These are phyloP conservation scores for Samia ricini DNA, from an alignment of 1,140 invertebrate genomes.

Conservation along the genomic window DNA sequence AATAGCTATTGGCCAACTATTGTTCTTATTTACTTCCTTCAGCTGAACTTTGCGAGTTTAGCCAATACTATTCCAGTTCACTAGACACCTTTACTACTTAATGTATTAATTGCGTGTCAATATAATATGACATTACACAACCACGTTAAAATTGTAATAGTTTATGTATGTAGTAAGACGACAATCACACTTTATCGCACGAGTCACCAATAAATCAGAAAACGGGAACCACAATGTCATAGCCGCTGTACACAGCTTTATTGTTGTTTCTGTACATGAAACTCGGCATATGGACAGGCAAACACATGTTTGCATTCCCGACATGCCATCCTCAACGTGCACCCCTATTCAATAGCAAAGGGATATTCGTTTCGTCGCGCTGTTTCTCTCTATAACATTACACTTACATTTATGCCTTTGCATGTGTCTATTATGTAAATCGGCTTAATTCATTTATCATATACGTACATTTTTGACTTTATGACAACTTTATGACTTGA, in stretches of 20 bases:
- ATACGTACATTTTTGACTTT: too few relatives aligned
- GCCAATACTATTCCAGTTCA: too few relatives aligned
- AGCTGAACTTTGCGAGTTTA: too few relatives aligned
- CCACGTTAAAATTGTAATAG: too few relatives aligned
- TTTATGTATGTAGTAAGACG: too few relatives aligned
- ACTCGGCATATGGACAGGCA: not conserved
- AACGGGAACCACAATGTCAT: not conserved
- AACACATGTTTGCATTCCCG: not conserved
- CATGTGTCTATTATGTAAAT: not conserved
- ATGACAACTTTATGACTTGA: too few relatives aligned
- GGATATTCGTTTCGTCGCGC: slow-evolving; percentile 5
- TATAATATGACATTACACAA: too few relatives aligned
- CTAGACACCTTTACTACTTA: too few relatives aligned
- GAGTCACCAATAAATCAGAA: not conserved
- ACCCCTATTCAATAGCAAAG: slow-evolving; percentile 6
- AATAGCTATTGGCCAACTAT: too few relatives aligned
- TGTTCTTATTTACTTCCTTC: too few relatives aligned
- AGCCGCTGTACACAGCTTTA: not conserved
- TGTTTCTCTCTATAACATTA: not conserved
- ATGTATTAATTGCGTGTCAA: too few relatives aligned
- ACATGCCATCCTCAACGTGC: not conserved
- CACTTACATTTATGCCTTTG: not conserved
- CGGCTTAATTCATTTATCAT: not conserved
- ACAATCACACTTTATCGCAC: too few relatives aligned
- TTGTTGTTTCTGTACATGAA: not conserved